These are phyloP conservation scores for Leptocoma aspasia DNA, from an alignment of 2,113 vertebrate genomes.

Conservation along the genomic window DNA sequence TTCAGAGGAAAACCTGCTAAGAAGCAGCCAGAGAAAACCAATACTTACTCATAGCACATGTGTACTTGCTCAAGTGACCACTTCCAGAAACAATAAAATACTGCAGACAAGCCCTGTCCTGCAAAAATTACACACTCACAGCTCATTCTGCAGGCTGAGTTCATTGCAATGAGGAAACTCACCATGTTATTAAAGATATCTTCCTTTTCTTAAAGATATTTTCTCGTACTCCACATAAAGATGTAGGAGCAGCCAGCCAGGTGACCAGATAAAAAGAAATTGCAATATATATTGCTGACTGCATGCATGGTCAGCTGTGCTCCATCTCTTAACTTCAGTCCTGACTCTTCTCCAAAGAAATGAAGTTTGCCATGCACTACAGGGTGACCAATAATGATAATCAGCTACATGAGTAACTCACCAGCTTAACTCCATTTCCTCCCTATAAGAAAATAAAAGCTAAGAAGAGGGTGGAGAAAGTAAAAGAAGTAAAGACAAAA, in stretches of 20 bases:
- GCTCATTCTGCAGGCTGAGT: background rate
- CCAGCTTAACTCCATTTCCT: background rate
- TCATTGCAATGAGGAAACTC: background rate
- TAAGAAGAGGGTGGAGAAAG: background rate
- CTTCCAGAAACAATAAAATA: slow-evolving; percentile 44
- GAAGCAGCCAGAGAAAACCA: slow-evolving; percentile 21
- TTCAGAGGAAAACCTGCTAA: slow-evolving; percentile 22
- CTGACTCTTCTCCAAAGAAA: background rate
- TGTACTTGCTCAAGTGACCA: slow-evolving; percentile 34
- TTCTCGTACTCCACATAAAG: background rate
- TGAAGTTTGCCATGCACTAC: background rate
- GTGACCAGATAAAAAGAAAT: background rate
- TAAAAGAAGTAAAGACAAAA: background rate
- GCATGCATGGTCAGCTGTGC: background rate
- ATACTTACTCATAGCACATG: slow-evolving; percentile 21
- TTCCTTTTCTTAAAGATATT: background rate
- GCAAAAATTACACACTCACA: background rate
- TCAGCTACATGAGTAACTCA: background rate
- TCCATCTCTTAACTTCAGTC: background rate
- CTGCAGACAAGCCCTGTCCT: slow-evolving; percentile 15
- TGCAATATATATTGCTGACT: background rate
- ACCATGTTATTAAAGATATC: background rate
- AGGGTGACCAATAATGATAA: background rate
- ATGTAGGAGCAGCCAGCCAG: background rate
- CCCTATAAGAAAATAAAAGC: background rate